Evolutionary conservation across 2,797 vertebrate species (phyloP), one percentile per base, ranked within the genome.

Genomic region (Cyprinella venusta): DNA sequence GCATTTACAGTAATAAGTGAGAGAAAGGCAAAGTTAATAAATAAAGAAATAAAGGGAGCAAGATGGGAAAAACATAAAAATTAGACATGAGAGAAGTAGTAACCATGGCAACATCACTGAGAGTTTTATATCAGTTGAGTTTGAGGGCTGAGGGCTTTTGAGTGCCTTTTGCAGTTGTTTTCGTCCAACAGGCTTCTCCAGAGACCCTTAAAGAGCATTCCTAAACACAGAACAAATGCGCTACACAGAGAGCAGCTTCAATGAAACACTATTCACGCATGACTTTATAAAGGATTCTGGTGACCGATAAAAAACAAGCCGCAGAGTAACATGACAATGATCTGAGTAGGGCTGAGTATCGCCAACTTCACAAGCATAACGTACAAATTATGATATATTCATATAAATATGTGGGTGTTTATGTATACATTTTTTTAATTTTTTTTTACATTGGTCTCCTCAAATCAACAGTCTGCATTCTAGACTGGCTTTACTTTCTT

Each of bases 21-120:
- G 36, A 26, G 56, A 45, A 67, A 56, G 19, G 9, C 33, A 2
- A 48, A 84, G 10, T 12, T 3, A 45, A 54, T 2, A 13, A 50
- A 76, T 5, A 33, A 64, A 48, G 8, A 48, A 77, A 38, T 40
- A 40, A 67, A 64, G 8, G 63, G 61, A 75, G 50, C 16, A 74
- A 75, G 72, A 59, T 18, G 40, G 5, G 75, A 61, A 65, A 63
- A 84, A 18, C 24, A 26, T 15, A 69, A 33, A 80, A 63, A 76
- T 40, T 24, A 67, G 45, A 33, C 50, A 74, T 77, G 63, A 72
- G 61, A 74, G 76, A 30, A 79, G 52, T 56, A 75, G 83, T 89
- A 87, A 83, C 88, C 86, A 88, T 88, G 82, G 88, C 80, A 88
- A 89, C 87, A n/a, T 84, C 79, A 64, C 75, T 36, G 52, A 13